Base-by-base conservation (phyloP, 2,888 invertebrate species). In the Melinaea menophilus region DNA sequence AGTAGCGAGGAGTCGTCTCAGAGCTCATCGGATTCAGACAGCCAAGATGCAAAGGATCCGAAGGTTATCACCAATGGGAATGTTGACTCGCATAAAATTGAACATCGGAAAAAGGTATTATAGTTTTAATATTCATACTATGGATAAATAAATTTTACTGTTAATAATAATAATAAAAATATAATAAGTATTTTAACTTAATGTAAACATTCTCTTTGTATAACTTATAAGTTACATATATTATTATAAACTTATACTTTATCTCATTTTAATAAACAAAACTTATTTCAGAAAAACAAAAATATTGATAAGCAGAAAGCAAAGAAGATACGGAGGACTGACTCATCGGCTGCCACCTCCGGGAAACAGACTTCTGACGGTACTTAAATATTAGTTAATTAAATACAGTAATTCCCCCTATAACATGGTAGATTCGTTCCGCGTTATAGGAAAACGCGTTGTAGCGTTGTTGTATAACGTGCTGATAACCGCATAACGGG, bases 291-390 rank as follows among this genome's bases (percentile, higher is more conserved):
- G 90, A 90, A 90, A 75, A 89, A 81, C 65, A 88, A 88, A 74
- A 87, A 86, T 70, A 77, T 72, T 66, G 86, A 88, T 11, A 84
- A 85, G 69, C 80, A 82, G 68, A 87, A 84, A 68, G 79, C 86
- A 0, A 88, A 86, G 70, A 86, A 87, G 66, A 74, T 88, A 7
- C 77, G 83, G n/a, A 76, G 88, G 55, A 83, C 84, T 0, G 90
- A 89, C 58, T 89, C 89, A 0, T 88, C 90, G 0, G 88, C 88
- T 0, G 87, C 88, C n/a, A 88, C 82, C 0, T 90, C 90, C 0
- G 89, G 88, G 22, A 90, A 90, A 68, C 90, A 89, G 65, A 90
- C 89, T 0, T 90, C 90, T 35, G 90, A 90, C 72, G 90, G 90
- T 90, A 77, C 59, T 41, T 41, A 9, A 41, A 41, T 41, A 9